These are phyloP conservation scores for Dynastes tityus DNA, from an alignment of 2,888 invertebrate species.

Conservation along the genomic window DNA sequence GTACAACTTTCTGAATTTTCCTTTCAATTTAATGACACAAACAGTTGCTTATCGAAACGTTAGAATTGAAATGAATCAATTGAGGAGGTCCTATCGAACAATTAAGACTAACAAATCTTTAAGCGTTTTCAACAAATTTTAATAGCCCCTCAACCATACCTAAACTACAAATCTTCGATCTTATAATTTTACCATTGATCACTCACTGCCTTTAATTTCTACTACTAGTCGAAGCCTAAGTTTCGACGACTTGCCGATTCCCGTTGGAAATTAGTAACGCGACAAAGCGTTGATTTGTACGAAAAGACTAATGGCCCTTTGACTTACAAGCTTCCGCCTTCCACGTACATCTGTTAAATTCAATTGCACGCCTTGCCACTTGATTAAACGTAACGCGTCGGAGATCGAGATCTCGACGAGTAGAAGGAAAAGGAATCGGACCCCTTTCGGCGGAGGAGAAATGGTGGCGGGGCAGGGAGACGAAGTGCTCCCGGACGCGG, in stretches of 20 bases:
- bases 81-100: neutral
- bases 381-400: conserved; percentile 68
- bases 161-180: neutral
- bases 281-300: conserved; percentile 69
- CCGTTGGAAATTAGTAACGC: conserved; percentile 63
- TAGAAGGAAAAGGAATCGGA: neutral
- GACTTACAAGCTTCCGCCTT: conserved; percentile 68
- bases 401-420: conserved; percentile 58
- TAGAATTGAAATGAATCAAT: neutral
- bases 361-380: conserved; percentile 66
- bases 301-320: conserved; percentile 68
- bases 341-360: conserved; percentile 67
- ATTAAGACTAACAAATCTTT: conserved; percentile 16
- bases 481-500: neutral
- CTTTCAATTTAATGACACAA: conserved; percentile 1
- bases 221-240: conserved; percentile 18
- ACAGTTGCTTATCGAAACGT: neutral
- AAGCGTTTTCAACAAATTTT: conserved; percentile 9
- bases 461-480: neutral
- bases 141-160: neutral
- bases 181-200: neutral
- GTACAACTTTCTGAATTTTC: neutral
- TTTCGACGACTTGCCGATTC: conserved; percentile 14
- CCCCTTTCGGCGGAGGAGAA: neutral
- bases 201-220: neutral